phyloP scores from a whole-genome alignment of 2,888 invertebrate genomes.

The Drosophila infuscata region DNA sequence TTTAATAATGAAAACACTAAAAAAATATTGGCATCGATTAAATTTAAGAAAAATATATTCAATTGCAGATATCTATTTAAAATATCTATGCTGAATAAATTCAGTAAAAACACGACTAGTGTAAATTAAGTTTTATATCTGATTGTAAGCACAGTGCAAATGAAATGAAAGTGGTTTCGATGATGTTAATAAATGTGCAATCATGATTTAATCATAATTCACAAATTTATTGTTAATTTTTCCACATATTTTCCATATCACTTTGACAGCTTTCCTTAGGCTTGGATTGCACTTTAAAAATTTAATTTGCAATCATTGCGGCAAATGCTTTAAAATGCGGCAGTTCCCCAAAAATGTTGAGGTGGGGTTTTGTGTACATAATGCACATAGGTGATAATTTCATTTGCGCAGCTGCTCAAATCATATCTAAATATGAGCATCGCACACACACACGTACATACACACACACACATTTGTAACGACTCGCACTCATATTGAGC shows the following conservation, averaged over 20 bases:
- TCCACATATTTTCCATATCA: not conserved
- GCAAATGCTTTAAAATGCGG: conserved; percentile 8
- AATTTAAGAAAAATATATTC: not conserved
- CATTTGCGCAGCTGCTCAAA: conserved; percentile 70
- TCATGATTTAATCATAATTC: not conserved
- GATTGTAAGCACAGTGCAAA: not conserved
- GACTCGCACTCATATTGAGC: conserved; percentile 66
- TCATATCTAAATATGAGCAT: conserved; percentile 54
- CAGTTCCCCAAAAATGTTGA: not conserved
- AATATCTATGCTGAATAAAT: not conserved
- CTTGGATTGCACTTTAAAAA: not conserved
- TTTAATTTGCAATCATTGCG: not conserved
- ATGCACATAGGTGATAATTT: conserved; percentile 76
- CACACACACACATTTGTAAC: conserved; percentile 18
- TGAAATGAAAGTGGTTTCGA: not conserved
- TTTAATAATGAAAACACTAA: not conserved
- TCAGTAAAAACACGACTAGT: not conserved
- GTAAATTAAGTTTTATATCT: not conserved
- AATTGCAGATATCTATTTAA: not conserved
- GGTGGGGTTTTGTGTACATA: conserved; percentile 45
- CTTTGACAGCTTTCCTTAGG: not conserved
- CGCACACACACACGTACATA: conserved; percentile 7
- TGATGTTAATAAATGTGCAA: not conserved
- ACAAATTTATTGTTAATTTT: not conserved
- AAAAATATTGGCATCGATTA: not conserved